Conservation (phyloP, 2,888 invertebrate species). For the Patella pellucida region DNA sequence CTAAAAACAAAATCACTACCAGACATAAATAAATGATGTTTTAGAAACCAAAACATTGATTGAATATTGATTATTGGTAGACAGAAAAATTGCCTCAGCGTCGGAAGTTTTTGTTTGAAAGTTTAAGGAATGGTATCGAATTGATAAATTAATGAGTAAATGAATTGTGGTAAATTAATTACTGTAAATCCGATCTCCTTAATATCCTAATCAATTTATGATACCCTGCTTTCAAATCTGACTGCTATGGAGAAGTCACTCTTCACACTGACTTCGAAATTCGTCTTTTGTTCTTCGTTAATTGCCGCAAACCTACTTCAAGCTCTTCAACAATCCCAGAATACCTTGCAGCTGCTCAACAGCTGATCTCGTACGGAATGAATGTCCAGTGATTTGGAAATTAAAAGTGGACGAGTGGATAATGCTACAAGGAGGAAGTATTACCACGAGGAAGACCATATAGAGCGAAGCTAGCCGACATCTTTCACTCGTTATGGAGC, state of each 20-base stretch:
- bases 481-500: too few relatives aligned
- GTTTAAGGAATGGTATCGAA: neutral
- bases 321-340: constrained; percentile 3
- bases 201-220: neutral
- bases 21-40: too few relatives aligned
- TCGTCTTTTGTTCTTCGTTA: constrained; percentile 6
- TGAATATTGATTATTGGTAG: too few relatives aligned
- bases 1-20: too few relatives aligned
- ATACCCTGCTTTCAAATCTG: neutral
- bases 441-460: too few relatives aligned
- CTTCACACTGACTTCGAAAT: neutral
- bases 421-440: too few relatives aligned
- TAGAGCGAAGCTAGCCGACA: too few relatives aligned
- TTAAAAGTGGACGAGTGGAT: too few relatives aligned
- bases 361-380: constrained; percentile 1
- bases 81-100: neutral
- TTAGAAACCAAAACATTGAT: too few relatives aligned
- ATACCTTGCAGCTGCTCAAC: constrained; percentile 10
- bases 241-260: constrained; percentile 3
- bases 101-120: constrained; percentile 4
- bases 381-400: neutral
- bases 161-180: neutral
- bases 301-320: constrained; percentile 9
- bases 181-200: neutral
- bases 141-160: constrained; percentile 6